Conservation (phyloP, 2,888 invertebrate species). For the Melanostoma mellinum region DNA sequence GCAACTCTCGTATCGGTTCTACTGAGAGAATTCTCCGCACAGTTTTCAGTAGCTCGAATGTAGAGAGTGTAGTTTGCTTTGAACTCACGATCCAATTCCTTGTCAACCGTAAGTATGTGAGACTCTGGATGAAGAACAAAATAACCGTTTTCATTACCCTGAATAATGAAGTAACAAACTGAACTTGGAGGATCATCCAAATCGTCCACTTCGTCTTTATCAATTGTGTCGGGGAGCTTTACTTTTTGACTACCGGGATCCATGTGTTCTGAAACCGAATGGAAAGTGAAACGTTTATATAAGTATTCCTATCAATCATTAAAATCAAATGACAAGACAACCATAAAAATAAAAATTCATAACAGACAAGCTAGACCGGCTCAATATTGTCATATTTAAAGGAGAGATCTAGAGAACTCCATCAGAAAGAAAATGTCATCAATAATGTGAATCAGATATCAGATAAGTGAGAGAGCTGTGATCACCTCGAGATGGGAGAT, state of each 20-base stretch:
- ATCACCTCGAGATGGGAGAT: no score
- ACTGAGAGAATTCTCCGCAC: slow-evolving; percentile 84
- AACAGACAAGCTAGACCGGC: no score
- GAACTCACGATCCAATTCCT: slow-evolving; percentile 89
- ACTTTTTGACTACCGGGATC: slow-evolving; percentile 86
- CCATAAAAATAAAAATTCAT: no score
- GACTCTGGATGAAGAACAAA: slow-evolving; percentile 89
- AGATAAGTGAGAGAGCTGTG: no score
- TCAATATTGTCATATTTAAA: no score
- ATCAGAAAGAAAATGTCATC: no score
- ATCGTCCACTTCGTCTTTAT: slow-evolving; percentile 92
- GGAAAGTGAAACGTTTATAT: no score
- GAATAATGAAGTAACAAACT: slow-evolving; percentile 96
- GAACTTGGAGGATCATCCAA: slow-evolving; percentile 90
- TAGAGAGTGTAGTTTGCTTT: slow-evolving; percentile 87
- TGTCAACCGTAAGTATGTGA: slow-evolving; percentile 83
- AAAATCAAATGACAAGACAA: no score
- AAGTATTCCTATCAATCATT: no score
- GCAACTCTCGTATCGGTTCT: background rate
- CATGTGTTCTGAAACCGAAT: slow-evolving; percentile 81
- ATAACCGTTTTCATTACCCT: slow-evolving; percentile 88
- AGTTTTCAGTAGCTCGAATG: slow-evolving; percentile 93
- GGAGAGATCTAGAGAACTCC: no score
- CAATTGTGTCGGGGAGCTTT: slow-evolving; percentile 90
- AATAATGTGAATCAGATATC: no score